Evolutionary conservation across 2,888 invertebrate species (phyloP), one percentile per base, ranked within the genome.

Genomic region (Cataglyphis rosenhaueri): DNA sequence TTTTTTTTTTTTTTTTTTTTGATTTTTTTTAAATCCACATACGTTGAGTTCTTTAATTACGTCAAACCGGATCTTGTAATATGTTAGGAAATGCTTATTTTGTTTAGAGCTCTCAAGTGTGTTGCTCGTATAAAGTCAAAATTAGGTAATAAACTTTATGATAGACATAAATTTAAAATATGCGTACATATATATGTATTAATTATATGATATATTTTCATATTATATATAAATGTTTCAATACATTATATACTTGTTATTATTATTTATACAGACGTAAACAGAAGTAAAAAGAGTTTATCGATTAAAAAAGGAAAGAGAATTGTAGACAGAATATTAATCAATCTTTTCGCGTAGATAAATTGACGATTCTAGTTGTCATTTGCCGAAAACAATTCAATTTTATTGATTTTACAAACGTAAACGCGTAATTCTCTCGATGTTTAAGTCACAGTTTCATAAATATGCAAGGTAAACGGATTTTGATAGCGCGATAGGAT

Each of bases 401-500:
- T 10, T 66, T 78, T 29, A 38, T 76, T 66, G 29, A 64, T 64
- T 21, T 18, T 4, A 18, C 2, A 18, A 41, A 32, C 3, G 44
- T 25, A n/a, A 38, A 12, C 52, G 75, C 9, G 6, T 32, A 41
- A 66, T 59, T 15, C 29, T 55, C 0, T 41, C 25, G 32, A 38
- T 59, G 57, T 68, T 59, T 12, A 18, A n/a, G 21, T 57, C 25
- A 10, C 38, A 15, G 15, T 57, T 44, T 66, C 48, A 18, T 8
- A 65, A 66, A 68, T 78, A 59, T 78, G 78, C 12, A 59, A 68
- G 41, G 41, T 59, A 59, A 68, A 78, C 21, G 48, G 48, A 57
- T 66, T 52, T n/a, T 52, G 55, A 21, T 21, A 15, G 29, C 66
- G 1, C 35, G 0, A 35, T 35, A 35, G 35, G 35, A 35, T 35